These are phyloP conservation scores for Oscheius sp. DNA, from an alignment of 2,888 invertebrate species.

Conservation along the genomic window DNA sequence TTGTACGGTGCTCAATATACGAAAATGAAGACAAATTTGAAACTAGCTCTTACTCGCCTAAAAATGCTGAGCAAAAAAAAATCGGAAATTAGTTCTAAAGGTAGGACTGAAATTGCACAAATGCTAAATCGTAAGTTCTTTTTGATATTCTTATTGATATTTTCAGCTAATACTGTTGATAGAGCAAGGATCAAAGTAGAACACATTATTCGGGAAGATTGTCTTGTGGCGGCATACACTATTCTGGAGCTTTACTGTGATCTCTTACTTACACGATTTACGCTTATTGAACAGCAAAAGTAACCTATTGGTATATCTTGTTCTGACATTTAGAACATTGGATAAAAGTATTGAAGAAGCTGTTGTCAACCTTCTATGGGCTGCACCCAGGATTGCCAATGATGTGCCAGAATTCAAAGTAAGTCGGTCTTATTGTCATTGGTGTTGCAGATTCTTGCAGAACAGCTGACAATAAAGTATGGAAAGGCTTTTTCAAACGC, in stretches of 20 bases:
- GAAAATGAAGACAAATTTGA: slow-evolving; percentile 93
- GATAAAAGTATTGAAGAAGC: slow-evolving; percentile 97
- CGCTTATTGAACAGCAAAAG: slow-evolving; percentile 94
- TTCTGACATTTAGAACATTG: slow-evolving; percentile 75
- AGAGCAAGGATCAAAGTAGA: slow-evolving; percentile 94
- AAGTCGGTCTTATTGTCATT: background rate
- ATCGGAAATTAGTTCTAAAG: slow-evolving; percentile 92
- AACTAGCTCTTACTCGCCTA: slow-evolving; percentile 89
- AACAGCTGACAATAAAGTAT: slow-evolving; percentile 88
- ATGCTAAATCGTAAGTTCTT: background rate
- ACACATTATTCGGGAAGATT: slow-evolving; percentile 93
- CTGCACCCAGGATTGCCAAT: slow-evolving; percentile 83
- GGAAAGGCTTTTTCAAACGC: slow-evolving; percentile 91
- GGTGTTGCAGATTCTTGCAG: slow-evolving; percentile 81
- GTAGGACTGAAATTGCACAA: slow-evolving; percentile 95
- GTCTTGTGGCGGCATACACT: slow-evolving; percentile 98
- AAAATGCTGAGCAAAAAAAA: slow-evolving; percentile 97
- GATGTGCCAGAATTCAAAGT: slow-evolving; percentile 72
- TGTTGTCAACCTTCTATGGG: slow-evolving; percentile 95
- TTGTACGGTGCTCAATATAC: slow-evolving; percentile 88
- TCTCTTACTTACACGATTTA: slow-evolving; percentile 91
- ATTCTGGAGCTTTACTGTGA: slow-evolving; percentile 99
- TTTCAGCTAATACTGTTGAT: slow-evolving; percentile 73
- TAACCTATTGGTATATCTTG: slow-evolving; percentile 72
- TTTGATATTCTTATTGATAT: background rate